Conservation (phyloP, 1,140 invertebrate genomes). For the Zeugodacus cucurbitae region DNA sequence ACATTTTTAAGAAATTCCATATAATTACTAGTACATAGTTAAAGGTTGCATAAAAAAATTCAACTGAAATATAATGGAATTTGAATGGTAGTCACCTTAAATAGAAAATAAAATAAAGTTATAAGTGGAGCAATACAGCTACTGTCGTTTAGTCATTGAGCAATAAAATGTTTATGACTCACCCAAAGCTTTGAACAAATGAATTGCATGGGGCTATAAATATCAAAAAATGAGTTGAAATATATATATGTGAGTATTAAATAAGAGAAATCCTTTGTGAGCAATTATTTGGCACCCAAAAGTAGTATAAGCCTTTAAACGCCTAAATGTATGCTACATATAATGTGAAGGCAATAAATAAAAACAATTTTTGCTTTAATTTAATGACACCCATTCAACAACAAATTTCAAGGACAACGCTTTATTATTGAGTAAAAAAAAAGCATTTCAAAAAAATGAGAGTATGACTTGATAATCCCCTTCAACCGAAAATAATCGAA, state of each 20-base stretch:
- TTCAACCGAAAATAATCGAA: neutral
- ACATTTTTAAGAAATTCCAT: too few species aligned
- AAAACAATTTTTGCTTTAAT: neutral
- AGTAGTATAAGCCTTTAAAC: neutral
- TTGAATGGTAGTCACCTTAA: too few species aligned
- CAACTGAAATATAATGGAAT: too few species aligned
- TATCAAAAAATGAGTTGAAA: too few species aligned
- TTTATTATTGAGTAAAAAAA: neutral
- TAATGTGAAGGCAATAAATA: neutral
- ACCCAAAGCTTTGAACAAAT: neutral
- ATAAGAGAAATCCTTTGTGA: neutral
- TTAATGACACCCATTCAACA: neutral
- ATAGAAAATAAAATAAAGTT: too few species aligned
- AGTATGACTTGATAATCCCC: neutral
- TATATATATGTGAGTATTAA: neutral
- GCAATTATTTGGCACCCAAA: neutral
- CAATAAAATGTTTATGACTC: neutral
- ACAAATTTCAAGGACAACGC: neutral
- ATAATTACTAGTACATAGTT: too few species aligned
- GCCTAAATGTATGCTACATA: neutral
- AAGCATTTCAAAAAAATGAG: neutral
- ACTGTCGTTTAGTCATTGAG: too few species aligned
- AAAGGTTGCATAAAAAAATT: too few species aligned
- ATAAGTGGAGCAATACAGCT: too few species aligned
- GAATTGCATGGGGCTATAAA: neutral